Evolutionary conservation across 2,113 vertebrate genomes (phyloP), one percentile per base, ranked within the genome.

Genomic region (Dipodomys merriami): DNA sequence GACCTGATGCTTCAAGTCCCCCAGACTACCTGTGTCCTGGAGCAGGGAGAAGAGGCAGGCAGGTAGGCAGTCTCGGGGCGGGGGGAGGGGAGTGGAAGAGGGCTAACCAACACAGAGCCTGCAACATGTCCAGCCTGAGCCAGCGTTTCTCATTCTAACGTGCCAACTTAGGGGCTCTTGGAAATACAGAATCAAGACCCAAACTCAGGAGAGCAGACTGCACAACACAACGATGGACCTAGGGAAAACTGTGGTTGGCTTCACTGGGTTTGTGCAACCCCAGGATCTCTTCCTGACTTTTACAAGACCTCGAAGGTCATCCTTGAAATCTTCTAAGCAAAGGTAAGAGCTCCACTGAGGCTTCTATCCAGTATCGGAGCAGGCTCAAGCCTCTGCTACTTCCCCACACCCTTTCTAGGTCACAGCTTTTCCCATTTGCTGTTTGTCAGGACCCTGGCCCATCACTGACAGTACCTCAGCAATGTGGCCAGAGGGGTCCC

Each of bases 41-140:
- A 20, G 69, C 25, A 53, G 29, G 7, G 49, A 29, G 83, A 71
- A 12, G 33, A 30, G 20, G 27, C 53, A 27, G 27, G 49, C 23
- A 80, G 73, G 30, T 33, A 72, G 68, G 30, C 25, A 4, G 77
- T 60, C 84, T 62, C 1, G 25, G 39, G 39, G 39, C 5, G 5
- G 5, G 39, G 39, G 39, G 39, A 5, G 39, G 39, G 39, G 39
- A 5, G 39, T 33, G 30, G 35, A 57, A 30, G 46, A 86, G 35
- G 44, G n/a, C 15, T 5, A 20, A 19, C 44, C 25, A 29, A 68
- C 27, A 15, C 2, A 7, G 44, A 77, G 23, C 53, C 22, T 5
- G 0, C 71, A n/a, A 77, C 53, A 29, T 8, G 3, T 30, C 35
- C 53, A 30, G 27, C 4, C 0, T 1, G 16, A 13, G n/a, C n/a